Evolutionary conservation across 2,797 vertebrate genomes (phyloP), one percentile per base, ranked within the genome.

Genomic region (Heterohyrax brucei): DNA sequence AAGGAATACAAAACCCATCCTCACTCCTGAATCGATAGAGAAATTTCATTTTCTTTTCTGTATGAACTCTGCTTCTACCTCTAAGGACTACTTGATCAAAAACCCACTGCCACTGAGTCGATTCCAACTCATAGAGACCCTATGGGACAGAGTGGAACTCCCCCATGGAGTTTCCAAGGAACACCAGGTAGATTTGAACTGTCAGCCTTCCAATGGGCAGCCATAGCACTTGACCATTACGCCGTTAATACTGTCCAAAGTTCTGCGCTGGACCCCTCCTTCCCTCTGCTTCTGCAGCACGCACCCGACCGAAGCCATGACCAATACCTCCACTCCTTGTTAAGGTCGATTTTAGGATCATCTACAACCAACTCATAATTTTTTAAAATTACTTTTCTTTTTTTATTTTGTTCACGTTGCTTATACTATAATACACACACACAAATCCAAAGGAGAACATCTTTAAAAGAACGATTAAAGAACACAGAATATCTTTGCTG

Each of bases 231-330:
- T 39, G 39, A 39, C 39, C 39, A 39, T 39, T 39, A 39, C 39
- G 39, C 39, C 39, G 39, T 0, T 0, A 7, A n/a, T 56, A 21
- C 1, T 33, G 3, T 16, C 1, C 9, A 79, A 30, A 64, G 8
- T 1, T 2, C 28, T 19, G 7, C 7, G 18, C 19, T 48, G 28
- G 30, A 26, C 1, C 0, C 13, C 8, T 10, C 28, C 22, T 28
- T 12, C 10, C 3, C 66, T 14, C 30, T 16, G 7, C 7, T 14
- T 24, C 12, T 50, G 0, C 1, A 4, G n/a, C 26, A 28, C 66
- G n/a, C 66, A 68, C 33, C 7, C 5, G 5, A 8, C 3, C 0
- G 22, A 82, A 46, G 62, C 10, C 2, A 22, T 68, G 4, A 89
- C 24, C 18, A 26, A 6, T 14, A 30, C 28, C 19, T 46, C 16